Base-by-base conservation (phyloP, 1,140 invertebrate species). In the Triops cancriformis region DNA sequence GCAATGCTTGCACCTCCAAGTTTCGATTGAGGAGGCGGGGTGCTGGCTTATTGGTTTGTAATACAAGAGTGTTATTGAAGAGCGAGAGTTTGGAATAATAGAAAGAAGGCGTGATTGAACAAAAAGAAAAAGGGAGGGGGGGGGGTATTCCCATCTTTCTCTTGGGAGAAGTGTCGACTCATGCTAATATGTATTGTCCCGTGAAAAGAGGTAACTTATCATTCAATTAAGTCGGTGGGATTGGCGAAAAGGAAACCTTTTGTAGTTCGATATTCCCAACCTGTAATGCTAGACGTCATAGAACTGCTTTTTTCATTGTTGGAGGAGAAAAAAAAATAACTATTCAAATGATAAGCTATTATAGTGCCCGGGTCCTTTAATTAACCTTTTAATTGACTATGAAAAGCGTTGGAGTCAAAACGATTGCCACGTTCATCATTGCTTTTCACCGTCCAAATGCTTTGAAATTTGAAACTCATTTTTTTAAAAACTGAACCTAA, bases 191-290 rank as follows among this genome's bases (percentile, higher is more conserved):
- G 51, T 9, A 64, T 64, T 64, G 51, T 64, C 51, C 51, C 51
- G n/a, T 64, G 51, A 64, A 64, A 64, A 64, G 51, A 64, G 51
- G 51, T 18, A 64, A 64, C 51, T 64, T 64, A 64, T 64, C 51
- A 64, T 64, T 64, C 51, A 64, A 64, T 64, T 64, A 64, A 64
- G 51, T 23, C 18, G n/a, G 14, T 64, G 51, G 51, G 51, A 64
- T 64, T 64, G 51, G 51, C 18, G 23, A 64, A 64, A 23, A 64
- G 51, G 51, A 23, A 64, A 23, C 51, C 51, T 64, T 64, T 64
- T 64, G 51, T 64, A 37, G 51, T 64, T 64, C 51, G 51, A 64
- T 64, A 64, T 23, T 18, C 31, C 14, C 18, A 64, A 64, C 51
- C 51, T 5, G 10, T 37, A 37, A 37, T 14, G 51, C 18, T n/a